Base-by-base conservation (phyloP, 2,797 vertebrate species). In the Columba guinea region DNA sequence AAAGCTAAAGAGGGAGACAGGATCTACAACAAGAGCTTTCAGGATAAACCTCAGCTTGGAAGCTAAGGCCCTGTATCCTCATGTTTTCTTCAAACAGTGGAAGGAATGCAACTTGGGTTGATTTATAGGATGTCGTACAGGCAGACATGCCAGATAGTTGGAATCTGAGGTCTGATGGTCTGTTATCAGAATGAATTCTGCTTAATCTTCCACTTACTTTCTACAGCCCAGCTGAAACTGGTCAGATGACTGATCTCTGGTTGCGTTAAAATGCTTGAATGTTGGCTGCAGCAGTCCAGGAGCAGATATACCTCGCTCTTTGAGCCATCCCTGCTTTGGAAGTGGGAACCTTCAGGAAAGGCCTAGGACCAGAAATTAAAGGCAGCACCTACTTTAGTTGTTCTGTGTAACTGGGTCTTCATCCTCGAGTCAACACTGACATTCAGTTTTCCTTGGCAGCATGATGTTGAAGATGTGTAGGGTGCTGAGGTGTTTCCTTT, bases 361-460 rank as follows among this genome's bases (percentile, higher is more conserved):
- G 16, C 1, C 10, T 58, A 56, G 73, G 32, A 49, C 15, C 22
- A 83, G 35, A 77, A 93, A 82, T 2, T 5, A 6, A 87, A 46
- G 27, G 30, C 21, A 65, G 16, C 32, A 17, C 20, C 10, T 78
- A 4, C 49, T 89, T 71, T 19, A 82, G 10, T 30, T 74, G 16
- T 26, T 84, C 37, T 81, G 20, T 16, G 35, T 68, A 59, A 77
- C 34, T 11, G 8, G 44, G 30, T 69, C 39, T 41, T 67, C 62
- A 56, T 35, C 11, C n/a, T 75, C 0, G 0, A 32, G 28, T 53
- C 35, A 80, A 60, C 0, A 0, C 12, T 58, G 58, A n/a, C 13
- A 65, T 39, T 23, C 13, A 55, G 8, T 11, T 74, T 93, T 87
- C n/a, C 80, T 64, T 34, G 41, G 24, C 44, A 90, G 41, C 23